Base-by-base conservation (phyloP, 1,140 invertebrate species). In the Euura saliciscinereae region DNA sequence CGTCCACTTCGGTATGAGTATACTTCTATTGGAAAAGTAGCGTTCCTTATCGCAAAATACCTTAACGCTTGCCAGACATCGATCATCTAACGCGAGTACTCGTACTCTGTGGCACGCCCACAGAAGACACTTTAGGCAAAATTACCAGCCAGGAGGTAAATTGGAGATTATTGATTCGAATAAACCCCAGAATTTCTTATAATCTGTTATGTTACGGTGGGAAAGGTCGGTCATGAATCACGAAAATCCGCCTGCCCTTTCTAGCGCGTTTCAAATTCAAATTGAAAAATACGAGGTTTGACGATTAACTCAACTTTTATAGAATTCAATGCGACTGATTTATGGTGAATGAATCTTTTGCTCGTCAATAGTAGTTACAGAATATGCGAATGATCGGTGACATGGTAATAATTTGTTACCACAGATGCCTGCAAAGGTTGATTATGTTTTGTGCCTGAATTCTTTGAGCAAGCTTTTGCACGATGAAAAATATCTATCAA, bases 71-170 rank as follows among this genome's bases (percentile, higher is more conserved):
- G 84, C 85, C 90, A 97, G 95, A 97, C 90, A 96, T 97, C 90
- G 95, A 97, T 88, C 96, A 97, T 88, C 90, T 97, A 89, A 96
- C 93, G 78, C 91, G 94, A 87, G 96, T 97, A 84, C 91, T 98
- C 88, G 91, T 92, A 81, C 89, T 98, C 75, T 95, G 94, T 87
- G 96, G 96, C 75, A 96, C 94, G 78, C 96, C 95, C 72, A 91
- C 92, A 83, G 91, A 94, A 85, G 93, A 95, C 84, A 94, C 95
- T 74, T 89, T 97, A 86, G 88, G 91, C 83, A 96, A 96, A 92
- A 96, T 97, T 85, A 94, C 92, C 80, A 96, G 94, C 82, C 92
- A 95, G 86, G 95, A 97, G 93, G 94, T 95, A 92, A 92, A 79
- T 79, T 75, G 71, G 71, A 71, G n/a, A 46, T 68, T 73, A 42